A percentile compares a stretch with the other conserved stretches of the same genome.
phyloP scores from a whole-genome alignment of 1,140 invertebrate genomes.

The Nylanderia fulva region DNA sequence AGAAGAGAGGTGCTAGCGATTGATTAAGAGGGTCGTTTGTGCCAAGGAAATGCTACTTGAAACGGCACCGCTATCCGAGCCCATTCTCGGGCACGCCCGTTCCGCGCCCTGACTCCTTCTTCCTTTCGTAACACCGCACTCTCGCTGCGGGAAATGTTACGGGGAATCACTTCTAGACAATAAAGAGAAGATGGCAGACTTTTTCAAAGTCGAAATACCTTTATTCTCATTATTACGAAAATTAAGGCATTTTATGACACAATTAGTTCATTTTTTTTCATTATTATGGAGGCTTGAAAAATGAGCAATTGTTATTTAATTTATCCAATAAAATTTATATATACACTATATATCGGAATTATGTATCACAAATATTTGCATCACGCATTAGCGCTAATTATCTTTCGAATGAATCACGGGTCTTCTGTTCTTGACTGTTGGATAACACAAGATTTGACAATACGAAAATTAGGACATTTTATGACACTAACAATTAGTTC shows the following conservation, averaged over 20 bases:
- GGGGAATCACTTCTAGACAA: conserved; percentile 49
- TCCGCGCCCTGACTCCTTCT: conserved; percentile 57
- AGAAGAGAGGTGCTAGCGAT: conserved; percentile 82
- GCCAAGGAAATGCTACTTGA: conserved; percentile 80
- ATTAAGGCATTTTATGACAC: conserved; percentile 20
- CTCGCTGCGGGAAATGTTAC: conserved; percentile 40
- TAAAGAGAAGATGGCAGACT: conserved; percentile 39
- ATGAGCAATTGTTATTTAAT: not conserved
- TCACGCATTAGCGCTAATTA: not conserved
- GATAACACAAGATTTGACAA: no score
- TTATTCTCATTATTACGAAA: conserved; percentile 23
- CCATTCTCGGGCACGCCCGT: conserved; percentile 67
- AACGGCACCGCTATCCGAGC: conserved; percentile 71
- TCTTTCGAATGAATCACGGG: not conserved
- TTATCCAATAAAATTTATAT: not conserved
- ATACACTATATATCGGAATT: not conserved
- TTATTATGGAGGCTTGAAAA: not conserved
- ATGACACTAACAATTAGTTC: not conserved
- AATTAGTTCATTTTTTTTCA: not conserved
- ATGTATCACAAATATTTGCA: no score
- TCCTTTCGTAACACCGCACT: conserved; percentile 54
- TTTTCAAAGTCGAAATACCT: conserved; percentile 26
- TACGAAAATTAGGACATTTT: conserved; percentile 24
- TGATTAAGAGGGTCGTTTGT: conserved; percentile 85
- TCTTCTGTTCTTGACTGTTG: conserved; percentile 11